Percentiles rank a stretch among this genome's conserved stretches.
Evolutionary conservation across 2,113 vertebrate genomes (phyloP).

Genomic region (Arvicanthis niloticus): DNA sequence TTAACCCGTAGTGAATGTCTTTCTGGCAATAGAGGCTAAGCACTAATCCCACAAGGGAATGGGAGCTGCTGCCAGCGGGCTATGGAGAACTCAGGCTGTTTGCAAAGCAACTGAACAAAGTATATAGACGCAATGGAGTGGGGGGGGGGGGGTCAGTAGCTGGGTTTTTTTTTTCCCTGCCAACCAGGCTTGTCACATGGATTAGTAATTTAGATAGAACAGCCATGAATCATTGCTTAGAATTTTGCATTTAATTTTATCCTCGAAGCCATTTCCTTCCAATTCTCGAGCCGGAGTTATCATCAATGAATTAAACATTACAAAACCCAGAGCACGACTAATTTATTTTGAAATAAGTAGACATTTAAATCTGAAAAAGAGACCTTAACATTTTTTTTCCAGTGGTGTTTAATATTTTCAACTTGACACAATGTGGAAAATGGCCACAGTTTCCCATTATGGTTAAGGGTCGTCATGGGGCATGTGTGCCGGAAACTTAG

Average conservation of each 20-base stretch:
- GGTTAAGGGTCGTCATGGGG: not conserved
- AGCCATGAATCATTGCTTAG: constrained; percentile 74
- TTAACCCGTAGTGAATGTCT: not conserved
- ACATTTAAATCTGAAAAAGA: constrained; percentile 71
- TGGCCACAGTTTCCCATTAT: not conserved
- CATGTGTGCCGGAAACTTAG: not conserved
- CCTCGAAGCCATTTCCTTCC: constrained; percentile 81
- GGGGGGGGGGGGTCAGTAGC: not conserved
- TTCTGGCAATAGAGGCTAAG: not conserved
- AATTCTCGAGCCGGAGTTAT: constrained; percentile 74
- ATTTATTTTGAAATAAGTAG: constrained; percentile 76
- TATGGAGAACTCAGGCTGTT: constrained; percentile 71
- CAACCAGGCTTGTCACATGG: constrained; percentile 78
- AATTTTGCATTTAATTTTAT: constrained; percentile 81
- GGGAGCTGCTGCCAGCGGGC: constrained; percentile 25
- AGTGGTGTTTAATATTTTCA: constrained; percentile 61
- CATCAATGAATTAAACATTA: constrained; percentile 80
- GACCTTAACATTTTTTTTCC: constrained; percentile 62
- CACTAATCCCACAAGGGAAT: not conserved
- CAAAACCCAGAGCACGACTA: constrained; percentile 74
- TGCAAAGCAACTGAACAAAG: constrained; percentile 78
- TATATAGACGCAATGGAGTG: constrained; percentile 11
- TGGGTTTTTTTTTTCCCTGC: constrained; percentile 24
- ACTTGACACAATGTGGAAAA: not conserved
- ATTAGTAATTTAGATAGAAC: constrained; percentile 79